Percentiles rank a stretch among this genome's conserved stretches.
These are phyloP conservation scores for Eucidaris tribuloides DNA, from an alignment of 35 echinoderm and acorn worm species.

Conservation along the genomic window DNA sequence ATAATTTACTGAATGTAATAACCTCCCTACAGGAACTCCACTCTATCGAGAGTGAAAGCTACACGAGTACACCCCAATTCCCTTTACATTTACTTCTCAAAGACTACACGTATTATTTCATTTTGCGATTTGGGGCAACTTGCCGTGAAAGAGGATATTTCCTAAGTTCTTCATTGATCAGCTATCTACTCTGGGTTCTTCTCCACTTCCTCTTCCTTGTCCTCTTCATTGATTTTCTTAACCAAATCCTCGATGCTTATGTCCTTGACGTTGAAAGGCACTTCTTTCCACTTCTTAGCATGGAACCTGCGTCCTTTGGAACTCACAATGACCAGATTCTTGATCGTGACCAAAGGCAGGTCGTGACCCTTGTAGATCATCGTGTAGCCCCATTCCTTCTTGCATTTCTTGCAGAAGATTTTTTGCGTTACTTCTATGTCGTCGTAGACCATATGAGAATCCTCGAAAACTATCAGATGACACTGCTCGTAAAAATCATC, in stretches of 20 bases:
- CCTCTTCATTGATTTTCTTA: background rate
- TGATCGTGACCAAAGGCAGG: constrained; percentile 16
- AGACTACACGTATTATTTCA: no score
- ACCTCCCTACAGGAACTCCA: no score
- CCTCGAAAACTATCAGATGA: no score
- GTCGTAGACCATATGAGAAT: background rate
- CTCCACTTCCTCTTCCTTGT: background rate
- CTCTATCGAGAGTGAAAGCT: no score
- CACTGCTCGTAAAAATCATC: background rate
- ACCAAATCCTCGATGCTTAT: constrained; percentile 21
- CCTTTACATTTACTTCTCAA: no score
- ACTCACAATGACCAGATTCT: constrained; percentile 11
- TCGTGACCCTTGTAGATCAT: constrained; percentile 26
- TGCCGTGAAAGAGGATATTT: no score
- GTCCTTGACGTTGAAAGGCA: background rate
- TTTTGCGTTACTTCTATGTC: background rate
- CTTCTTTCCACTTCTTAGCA: constrained; percentile 54
- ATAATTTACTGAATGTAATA: no score
- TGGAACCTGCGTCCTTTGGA: background rate
- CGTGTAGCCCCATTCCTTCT: constrained; percentile 20
- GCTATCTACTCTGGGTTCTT: no score
- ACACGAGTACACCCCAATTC: no score
- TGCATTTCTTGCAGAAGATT: constrained; percentile 16
- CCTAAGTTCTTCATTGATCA: no score
- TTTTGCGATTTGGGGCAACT: no score